Conservation (phyloP, 1,140 invertebrate species). For the Drosophila auraria region DNA sequence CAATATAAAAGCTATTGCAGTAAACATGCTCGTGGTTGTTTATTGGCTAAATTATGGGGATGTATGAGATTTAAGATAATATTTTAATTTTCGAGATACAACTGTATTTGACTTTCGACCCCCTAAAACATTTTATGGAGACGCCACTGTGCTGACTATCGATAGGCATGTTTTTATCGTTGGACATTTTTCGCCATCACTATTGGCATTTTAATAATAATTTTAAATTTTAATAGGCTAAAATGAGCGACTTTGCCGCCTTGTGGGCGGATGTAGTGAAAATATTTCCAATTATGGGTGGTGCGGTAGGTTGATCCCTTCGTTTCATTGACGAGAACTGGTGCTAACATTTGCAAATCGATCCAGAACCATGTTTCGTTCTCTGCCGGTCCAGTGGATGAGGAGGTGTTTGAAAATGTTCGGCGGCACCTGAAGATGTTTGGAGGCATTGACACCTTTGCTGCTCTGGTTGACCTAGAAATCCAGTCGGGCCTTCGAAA, state of each 20-base stretch:
- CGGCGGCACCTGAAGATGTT: constrained; percentile 47
- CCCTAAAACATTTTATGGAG: background rate
- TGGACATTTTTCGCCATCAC: background rate
- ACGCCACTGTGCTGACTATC: constrained; percentile 6
- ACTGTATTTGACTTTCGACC: background rate
- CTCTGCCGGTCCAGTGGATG: constrained; percentile 27
- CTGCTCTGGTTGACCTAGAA: constrained; percentile 61
- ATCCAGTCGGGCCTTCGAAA: constrained; percentile 62
- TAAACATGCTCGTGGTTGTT: constrained; percentile 6
- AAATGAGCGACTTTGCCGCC: constrained; percentile 57
- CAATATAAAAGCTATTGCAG: constrained; percentile 31
- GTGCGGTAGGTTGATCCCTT: constrained; percentile 41
- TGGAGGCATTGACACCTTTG: constrained; percentile 51
- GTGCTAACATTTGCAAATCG: background rate
- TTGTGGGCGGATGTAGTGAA: constrained; percentile 61
- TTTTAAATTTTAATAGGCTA: constrained; percentile 8
- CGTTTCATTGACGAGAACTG: background rate
- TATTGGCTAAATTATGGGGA: background rate
- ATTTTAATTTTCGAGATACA: background rate
- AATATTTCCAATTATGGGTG: constrained; percentile 67
- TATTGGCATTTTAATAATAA: constrained; percentile 17
- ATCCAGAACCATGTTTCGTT: constrained; percentile 39
- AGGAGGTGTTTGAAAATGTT: constrained; percentile 54
- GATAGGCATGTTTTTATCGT: constrained; percentile 5
- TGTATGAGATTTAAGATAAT: no score